These are phyloP conservation scores for Magallana gigas DNA, from an alignment of 1,140 invertebrate species.

Conservation along the genomic window DNA sequence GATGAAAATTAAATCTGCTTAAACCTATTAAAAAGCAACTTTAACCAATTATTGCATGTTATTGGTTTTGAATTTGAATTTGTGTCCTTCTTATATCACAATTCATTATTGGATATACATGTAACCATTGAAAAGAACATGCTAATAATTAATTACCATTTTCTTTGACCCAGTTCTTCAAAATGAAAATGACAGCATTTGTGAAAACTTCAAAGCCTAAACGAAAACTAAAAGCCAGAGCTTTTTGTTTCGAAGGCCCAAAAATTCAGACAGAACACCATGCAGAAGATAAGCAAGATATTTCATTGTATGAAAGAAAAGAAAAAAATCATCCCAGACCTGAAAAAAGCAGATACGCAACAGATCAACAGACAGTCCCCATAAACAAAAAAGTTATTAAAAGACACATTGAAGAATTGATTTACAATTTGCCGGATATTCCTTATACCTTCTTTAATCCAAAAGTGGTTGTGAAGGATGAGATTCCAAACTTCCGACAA, in stretches of 20 bases:
- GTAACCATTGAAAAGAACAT: too few species aligned
- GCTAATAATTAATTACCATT: neutral
- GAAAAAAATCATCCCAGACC: slow-evolving; percentile 28
- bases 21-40: too few species aligned
- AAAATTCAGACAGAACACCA: neutral
- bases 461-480: slow-evolving; percentile 14
- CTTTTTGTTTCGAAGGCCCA: neutral
- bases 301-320: slow-evolving; percentile 26
- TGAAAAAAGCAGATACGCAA: slow-evolving; percentile 20
- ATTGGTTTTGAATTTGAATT: too few species aligned
- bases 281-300: slow-evolving; percentile 47
- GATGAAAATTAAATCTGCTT: too few species aligned
- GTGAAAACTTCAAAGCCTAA: slow-evolving; percentile 35
- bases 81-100: too few species aligned
- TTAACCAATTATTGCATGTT: too few species aligned
- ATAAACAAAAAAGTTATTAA: slow-evolving; percentile 47
- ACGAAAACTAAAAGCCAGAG: slow-evolving; percentile 37
- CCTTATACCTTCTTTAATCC: slow-evolving; percentile 56
- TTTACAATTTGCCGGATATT: slow-evolving; percentile 52
- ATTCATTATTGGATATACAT: too few species aligned
- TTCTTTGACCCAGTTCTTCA: slow-evolving; percentile 57
- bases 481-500: neutral
- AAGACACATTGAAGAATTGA: slow-evolving; percentile 59
- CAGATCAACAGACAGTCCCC: slow-evolving; percentile 34
- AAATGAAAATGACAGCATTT: slow-evolving; percentile 55